Conservation (phyloP, 2,113 vertebrate genomes). For the Illadopsis cleaveri region DNA sequence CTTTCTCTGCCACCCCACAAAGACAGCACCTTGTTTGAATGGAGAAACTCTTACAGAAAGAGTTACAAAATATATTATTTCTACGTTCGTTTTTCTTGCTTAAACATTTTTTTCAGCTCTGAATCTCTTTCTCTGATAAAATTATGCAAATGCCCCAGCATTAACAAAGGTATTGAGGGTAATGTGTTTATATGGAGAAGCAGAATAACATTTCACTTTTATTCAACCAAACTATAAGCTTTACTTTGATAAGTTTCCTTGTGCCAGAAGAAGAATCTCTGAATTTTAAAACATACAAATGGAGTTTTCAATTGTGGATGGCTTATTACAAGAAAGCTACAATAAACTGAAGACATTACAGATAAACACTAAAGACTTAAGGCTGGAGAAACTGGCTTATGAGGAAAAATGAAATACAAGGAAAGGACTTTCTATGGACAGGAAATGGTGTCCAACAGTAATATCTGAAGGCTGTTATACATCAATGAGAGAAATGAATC, state of each 20-base stretch:
- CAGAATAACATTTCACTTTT: not conserved
- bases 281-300: not conserved
- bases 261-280: not conserved
- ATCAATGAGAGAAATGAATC: slow-evolving; percentile 40
- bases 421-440: not conserved
- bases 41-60: not conserved
- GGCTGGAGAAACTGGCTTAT: not conserved
- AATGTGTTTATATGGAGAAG: not conserved
- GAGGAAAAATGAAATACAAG: slow-evolving; percentile 7
- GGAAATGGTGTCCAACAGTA: not conserved
- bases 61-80: not conserved
- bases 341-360: not conserved
- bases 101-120: not conserved
- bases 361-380: not conserved
- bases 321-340: not conserved
- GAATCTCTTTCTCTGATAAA: not conserved
- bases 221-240: not conserved
- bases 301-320: not conserved
- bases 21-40: not conserved
- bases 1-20: not conserved
- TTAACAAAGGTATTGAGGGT: not conserved
- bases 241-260: not conserved
- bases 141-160: not conserved
- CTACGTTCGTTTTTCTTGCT: not conserved
- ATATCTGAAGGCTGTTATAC: slow-evolving; percentile 24